phyloP scores from a whole-genome alignment of 2,888 invertebrate species.

The Crematogaster levior region DNA sequence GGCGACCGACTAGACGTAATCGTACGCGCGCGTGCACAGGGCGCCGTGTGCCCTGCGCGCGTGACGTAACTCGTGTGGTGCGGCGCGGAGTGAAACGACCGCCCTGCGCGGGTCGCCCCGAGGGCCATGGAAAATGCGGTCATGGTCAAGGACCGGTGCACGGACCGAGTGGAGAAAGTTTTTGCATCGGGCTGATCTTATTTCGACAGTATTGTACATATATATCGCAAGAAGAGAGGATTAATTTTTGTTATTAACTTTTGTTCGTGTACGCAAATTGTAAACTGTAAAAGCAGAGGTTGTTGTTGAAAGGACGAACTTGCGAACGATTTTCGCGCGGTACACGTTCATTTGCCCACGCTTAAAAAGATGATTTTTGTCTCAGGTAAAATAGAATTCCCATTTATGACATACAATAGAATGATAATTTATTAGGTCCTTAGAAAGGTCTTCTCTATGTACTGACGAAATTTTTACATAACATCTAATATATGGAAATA shows the following conservation, averaged over 20 bases:
- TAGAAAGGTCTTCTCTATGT: background rate
- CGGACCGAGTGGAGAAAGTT: constrained; percentile 55
- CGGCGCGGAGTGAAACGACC: constrained; percentile 31
- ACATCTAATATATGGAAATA: background rate
- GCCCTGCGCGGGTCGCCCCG: constrained; percentile 61
- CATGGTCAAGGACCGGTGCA: constrained; percentile 72
- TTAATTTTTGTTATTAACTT: constrained; percentile 22
- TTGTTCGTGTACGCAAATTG: background rate
- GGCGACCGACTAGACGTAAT: constrained; percentile 54
- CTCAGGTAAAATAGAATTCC: background rate
- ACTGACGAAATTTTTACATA: background rate
- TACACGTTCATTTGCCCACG: background rate
- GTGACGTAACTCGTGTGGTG: constrained; percentile 62
- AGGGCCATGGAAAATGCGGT: constrained; percentile 72
- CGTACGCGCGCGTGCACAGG: constrained; percentile 64
- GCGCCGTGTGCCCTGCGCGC: constrained; percentile 60
- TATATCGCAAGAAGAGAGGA: background rate
- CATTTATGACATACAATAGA: background rate
- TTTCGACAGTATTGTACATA: constrained; percentile 2
- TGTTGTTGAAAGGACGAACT: background rate
- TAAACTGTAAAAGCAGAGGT: background rate
- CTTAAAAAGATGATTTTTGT: background rate
- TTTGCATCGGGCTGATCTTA: constrained; percentile 23
- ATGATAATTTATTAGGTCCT: constrained; percentile 14
- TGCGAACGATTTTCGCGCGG: background rate